A percentile compares a stretch with the other conserved stretches of the same genome.
Evolutionary conservation across 2,888 invertebrate genomes (phyloP).

Genomic region (Lepidochitona cinerea): DNA sequence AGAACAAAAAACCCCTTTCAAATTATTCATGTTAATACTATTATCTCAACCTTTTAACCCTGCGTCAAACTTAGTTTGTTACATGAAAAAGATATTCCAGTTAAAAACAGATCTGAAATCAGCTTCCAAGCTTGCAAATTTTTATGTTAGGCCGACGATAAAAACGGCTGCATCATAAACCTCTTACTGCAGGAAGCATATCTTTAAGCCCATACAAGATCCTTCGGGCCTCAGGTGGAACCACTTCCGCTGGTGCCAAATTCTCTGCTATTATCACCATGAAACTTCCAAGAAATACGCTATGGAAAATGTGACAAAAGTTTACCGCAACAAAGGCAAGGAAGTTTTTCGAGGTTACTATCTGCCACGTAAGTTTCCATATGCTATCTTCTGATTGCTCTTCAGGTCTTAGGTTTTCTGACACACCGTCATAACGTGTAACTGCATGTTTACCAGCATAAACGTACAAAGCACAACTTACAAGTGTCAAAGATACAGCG

Average conservation of each 20-base stretch:
- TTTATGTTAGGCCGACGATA: too few relatives aligned
- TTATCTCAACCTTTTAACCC: too few relatives aligned
- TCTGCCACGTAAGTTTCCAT: constrained; percentile 4
- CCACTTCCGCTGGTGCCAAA: background rate
- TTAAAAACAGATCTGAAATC: too few relatives aligned
- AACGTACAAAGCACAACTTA: constrained; percentile 32
- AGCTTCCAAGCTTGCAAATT: too few relatives aligned
- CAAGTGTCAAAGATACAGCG: constrained; percentile 43
- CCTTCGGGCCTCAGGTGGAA: constrained; percentile 12
- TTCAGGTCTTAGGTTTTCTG: background rate
- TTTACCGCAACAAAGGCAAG: constrained; percentile 35
- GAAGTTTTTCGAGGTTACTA: constrained; percentile 17
- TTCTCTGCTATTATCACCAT: background rate
- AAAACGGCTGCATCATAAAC: too few relatives aligned
- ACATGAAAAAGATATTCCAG: too few relatives aligned
- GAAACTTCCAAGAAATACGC: constrained; percentile 10
- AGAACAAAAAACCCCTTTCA: too few relatives aligned
- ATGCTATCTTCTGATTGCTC: background rate
- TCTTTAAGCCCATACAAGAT: constrained; percentile 28
- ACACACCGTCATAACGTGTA: constrained; percentile 33
- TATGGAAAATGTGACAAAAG: constrained; percentile 29
- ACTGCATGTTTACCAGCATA: constrained; percentile 35
- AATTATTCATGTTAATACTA: too few relatives aligned
- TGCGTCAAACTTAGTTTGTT: too few relatives aligned
- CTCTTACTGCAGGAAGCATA: constrained; percentile 28